Base-by-base conservation (phyloP, 2,888 invertebrate genomes). In the Trichopoda pennipes region DNA sequence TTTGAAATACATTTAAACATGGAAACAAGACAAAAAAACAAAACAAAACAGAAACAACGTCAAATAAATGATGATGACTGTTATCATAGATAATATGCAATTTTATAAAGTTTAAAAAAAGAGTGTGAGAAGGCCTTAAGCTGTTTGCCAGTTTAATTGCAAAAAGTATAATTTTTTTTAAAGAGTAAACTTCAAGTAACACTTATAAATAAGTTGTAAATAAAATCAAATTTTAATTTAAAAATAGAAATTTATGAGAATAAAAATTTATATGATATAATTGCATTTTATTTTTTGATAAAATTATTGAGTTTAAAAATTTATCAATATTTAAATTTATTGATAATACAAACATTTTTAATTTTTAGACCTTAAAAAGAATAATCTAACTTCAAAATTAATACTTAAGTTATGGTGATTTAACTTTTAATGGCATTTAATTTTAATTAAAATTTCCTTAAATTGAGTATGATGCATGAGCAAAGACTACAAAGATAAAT, bases 1-100 rank as follows among this genome's bases (percentile, higher is more conserved):
- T 79, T 74, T 68, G n/a, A 73, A 79, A 79, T 73, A 56, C 47
- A 73, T 73, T 79, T 38, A 56, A 69, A 69, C 44, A 63, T 44
- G 12, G 42, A 51, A 64, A 55, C 55, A 19, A n/a, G n/a, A n/a
- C n/a, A n/a, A n/a, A n/a, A n/a, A n/a, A n/a, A n/a, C n/a, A n/a
- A n/a, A n/a, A n/a, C n/a, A n/a, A n/a, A n/a, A n/a, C n/a, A n/a
- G n/a, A 73, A 47, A 9, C 28, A 16, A n/a, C 12, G 21, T n/a
- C 68, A 55, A 69, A 69, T 69, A 55, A 23, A 61, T 70, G 77
- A 55, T 70, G 77, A 56, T 70, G 61, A 61, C 61, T 61, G 32
- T 63, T 55, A 63, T 56, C 16, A 56, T 0, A 49, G 61, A 77
- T 55, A 58, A 77, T 69, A 23, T 32, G 21, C 14, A 35, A 14